A percentile compares a stretch with the other conserved stretches of the same genome.
These are phyloP conservation scores for Coracopsis vasa DNA, from an alignment of 2,113 vertebrate species.

Conservation along the genomic window DNA sequence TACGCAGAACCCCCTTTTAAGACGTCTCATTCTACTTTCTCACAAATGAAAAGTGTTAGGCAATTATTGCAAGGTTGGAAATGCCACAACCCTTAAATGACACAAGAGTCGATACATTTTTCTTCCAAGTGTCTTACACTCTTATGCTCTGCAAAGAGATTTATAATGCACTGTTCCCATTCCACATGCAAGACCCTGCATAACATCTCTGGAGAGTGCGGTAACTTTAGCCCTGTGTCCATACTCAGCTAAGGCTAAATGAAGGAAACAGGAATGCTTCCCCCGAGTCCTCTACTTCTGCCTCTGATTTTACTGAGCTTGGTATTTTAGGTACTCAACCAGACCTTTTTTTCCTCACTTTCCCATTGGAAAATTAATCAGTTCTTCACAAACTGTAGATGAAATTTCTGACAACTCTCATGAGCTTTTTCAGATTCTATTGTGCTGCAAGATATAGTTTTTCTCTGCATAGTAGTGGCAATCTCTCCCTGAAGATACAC, in stretches of 20 bases:
- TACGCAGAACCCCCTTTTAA: conserved; percentile 46
- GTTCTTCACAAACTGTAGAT: background rate
- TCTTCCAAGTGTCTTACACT: background rate
- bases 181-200: conserved; percentile 2
- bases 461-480: background rate
- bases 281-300: background rate
- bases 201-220: background rate
- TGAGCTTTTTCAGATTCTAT: background rate
- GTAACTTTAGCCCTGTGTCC: conserved; percentile 21
- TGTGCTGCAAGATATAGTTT: background rate
- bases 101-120: background rate
- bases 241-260: conserved; percentile 17
- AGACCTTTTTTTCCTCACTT: background rate
- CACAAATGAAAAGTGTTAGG: conserved; percentile 46
- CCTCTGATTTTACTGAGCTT: conserved; percentile 11
- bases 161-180: background rate
- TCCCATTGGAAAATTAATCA: conserved; percentile 28
- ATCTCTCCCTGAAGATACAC: background rate
- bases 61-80: conserved; percentile 27
- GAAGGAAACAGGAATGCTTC: conserved; percentile 61
- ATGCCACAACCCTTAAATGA: conserved; percentile 13
- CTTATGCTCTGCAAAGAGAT: background rate
- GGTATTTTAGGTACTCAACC: background rate
- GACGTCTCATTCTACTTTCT: background rate
- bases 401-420: conserved; percentile 45